Evolutionary conservation across 2,888 invertebrate genomes (phyloP).

Genomic region (Sialis lutaria): DNA sequence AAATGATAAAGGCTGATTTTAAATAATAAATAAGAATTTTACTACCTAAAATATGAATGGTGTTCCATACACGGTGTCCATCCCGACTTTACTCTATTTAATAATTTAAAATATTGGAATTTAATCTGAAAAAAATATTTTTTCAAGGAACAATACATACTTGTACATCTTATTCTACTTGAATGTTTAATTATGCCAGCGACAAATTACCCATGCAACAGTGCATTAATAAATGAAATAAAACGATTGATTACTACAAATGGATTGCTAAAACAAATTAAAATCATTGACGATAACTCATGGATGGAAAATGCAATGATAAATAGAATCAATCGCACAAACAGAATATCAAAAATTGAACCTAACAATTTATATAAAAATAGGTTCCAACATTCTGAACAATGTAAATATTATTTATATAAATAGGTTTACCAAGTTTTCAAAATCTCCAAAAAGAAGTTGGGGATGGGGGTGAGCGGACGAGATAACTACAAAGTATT

Average conservation of each 20-base stretch:
- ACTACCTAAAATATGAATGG: too few relatives aligned
- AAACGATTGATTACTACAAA: slow-evolving; percentile 15
- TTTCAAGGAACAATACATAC: slow-evolving; percentile 24
- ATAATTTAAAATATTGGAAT: too few relatives aligned
- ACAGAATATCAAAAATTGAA: slow-evolving; percentile 10
- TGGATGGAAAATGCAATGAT: slow-evolving; percentile 24
- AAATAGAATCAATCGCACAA: slow-evolving; percentile 15
- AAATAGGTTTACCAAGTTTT: too few relatives aligned
- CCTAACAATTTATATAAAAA: slow-evolving; percentile 23
- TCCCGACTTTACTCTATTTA: too few relatives aligned
- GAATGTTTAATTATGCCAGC: too few relatives aligned
- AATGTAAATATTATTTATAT: slow-evolving; percentile 15
- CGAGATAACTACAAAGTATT: too few relatives aligned
- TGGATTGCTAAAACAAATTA: slow-evolving; percentile 18
- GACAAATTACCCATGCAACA: slow-evolving; percentile 20
- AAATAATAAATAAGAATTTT: too few relatives aligned
- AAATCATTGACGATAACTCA: slow-evolving; percentile 18
- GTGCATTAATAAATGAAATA: slow-evolving; percentile 16
- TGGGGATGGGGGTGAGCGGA: too few relatives aligned
- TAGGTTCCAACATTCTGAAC: slow-evolving; percentile 22
- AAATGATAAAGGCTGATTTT: too few relatives aligned
- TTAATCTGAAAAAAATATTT: too few relatives aligned
- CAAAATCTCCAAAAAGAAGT: too few relatives aligned
- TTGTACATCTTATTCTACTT: slow-evolving; percentile 27
- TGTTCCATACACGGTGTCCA: too few relatives aligned